These are phyloP conservation scores for Yponomeuta evonymella DNA, from an alignment of 2,888 invertebrate genomes.

Conservation along the genomic window DNA sequence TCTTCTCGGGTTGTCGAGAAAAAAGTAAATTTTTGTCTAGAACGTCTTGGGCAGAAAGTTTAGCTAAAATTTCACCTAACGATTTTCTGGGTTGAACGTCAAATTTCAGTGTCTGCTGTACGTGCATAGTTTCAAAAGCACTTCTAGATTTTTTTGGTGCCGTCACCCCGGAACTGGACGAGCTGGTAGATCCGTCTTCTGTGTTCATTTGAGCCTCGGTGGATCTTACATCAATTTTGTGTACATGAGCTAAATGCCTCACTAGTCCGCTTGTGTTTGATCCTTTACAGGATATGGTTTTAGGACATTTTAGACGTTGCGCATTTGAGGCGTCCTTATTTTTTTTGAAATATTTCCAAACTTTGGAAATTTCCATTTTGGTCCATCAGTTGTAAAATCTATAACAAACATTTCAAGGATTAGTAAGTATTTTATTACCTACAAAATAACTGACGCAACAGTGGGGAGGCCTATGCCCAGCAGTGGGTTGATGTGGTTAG, in stretches of 20 bases:
- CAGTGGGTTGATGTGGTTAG: slow-evolving; percentile 14
- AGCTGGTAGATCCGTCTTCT: neutral
- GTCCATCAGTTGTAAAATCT: slow-evolving; percentile 2
- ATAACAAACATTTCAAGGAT: slow-evolving; percentile 9
- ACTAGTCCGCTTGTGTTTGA: slow-evolving; percentile 19
- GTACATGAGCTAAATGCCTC: slow-evolving; percentile 18
- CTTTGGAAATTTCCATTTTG: slow-evolving; percentile 20
- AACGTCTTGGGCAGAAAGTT: neutral
- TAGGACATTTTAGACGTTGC: slow-evolving; percentile 15
- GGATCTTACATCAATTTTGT: slow-evolving; percentile 17
- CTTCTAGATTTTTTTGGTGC: neutral
- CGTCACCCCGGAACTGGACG: neutral
- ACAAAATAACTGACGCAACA: slow-evolving; percentile 8
- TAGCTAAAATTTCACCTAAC: slow-evolving; percentile 17
- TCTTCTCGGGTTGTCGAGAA: slow-evolving; percentile 17
- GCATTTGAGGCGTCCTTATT: slow-evolving; percentile 18
- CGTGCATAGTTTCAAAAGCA: neutral
- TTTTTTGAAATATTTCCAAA: slow-evolving; percentile 21
- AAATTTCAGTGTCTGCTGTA: no score
- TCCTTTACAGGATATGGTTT: slow-evolving; percentile 16
- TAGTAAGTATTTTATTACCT: slow-evolving; percentile 8
- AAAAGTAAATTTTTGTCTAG: neutral
- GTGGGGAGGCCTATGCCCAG: slow-evolving; percentile 13
- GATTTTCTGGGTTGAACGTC: slow-evolving; percentile 14
- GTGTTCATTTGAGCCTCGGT: slow-evolving; percentile 8